These are phyloP conservation scores for Oreochromis tanganicae DNA, from an alignment of 2,113 vertebrate species.

Conservation along the genomic window DNA sequence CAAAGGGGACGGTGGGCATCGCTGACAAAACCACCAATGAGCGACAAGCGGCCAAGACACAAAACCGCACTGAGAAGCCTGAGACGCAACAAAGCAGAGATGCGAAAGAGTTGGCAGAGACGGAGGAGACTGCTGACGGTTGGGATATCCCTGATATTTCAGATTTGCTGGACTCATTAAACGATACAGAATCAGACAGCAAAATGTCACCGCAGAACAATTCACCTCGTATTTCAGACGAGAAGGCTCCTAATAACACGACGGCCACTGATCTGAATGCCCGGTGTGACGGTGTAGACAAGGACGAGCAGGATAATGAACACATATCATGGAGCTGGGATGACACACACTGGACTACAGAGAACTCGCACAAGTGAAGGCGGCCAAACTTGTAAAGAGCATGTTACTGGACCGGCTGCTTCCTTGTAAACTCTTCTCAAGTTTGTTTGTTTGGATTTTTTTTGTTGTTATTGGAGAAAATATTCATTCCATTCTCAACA, in stretches of 20 bases:
- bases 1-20: not conserved
- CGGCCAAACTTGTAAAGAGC: slow-evolving; percentile 18
- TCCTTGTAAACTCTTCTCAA: slow-evolving; percentile 20
- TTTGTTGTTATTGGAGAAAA: not conserved
- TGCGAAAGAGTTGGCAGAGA: not conserved
- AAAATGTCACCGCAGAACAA: not conserved
- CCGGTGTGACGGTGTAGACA: not conserved
- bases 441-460: not conserved
- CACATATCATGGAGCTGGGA: slow-evolving; percentile 66
- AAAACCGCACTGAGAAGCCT: not conserved
- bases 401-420: slow-evolving; percentile 29
- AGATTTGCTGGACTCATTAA: slow-evolving; percentile 65
- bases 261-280: not conserved
- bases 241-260: not conserved
- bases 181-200: slow-evolving; percentile 29
- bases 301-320: slow-evolving; percentile 35
- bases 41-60: not conserved
- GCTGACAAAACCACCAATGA: not conserved
- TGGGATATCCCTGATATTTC: slow-evolving; percentile 78
- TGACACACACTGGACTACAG: slow-evolving; percentile 62
- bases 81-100: not conserved
- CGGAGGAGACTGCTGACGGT: slow-evolving; percentile 31
- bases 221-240: not conserved
- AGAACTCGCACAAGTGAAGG: slow-evolving; percentile 15
- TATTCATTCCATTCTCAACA: not conserved